A percentile compares a stretch with the other conserved stretches of the same genome.
Conservation (phyloP, 2,888 invertebrate species). For the Agapostemon virescens region DNA sequence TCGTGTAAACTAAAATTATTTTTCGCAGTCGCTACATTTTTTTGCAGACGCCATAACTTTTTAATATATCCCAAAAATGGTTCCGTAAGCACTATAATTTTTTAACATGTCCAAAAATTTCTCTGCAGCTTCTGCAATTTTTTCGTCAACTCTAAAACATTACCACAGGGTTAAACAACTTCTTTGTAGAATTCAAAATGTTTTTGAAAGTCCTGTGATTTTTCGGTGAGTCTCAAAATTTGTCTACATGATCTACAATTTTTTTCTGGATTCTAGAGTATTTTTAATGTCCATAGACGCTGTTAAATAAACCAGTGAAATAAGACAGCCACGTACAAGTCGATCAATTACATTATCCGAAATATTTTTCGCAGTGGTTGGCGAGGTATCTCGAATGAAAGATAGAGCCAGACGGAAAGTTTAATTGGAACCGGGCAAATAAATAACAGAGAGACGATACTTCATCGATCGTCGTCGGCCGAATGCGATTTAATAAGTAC, state of each 20-base stretch:
- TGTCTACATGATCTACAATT: not conserved
- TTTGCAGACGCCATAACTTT: not conserved
- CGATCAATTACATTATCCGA: conserved; percentile 2
- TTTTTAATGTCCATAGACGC: not conserved
- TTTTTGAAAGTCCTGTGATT: not conserved
- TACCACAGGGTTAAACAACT: not conserved
- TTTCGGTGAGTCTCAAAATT: not conserved
- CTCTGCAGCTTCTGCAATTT: not conserved
- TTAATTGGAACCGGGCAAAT: conserved; percentile 45
- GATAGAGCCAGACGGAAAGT: conserved; percentile 27
- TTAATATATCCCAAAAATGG: not conserved
- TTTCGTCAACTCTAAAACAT: not conserved
- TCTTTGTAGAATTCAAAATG: not conserved
- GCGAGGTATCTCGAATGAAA: not conserved
- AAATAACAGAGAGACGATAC: conserved; percentile 41
- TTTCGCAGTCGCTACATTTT: not conserved
- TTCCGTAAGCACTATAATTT: not conserved
- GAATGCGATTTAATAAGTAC: conserved; percentile 45
- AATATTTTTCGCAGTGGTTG: conserved; percentile 2
- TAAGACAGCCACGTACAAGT: not conserved
- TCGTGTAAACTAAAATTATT: not conserved
- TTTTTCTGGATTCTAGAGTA: not conserved
- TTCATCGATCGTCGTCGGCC: conserved; percentile 11
- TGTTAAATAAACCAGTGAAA: not conserved
- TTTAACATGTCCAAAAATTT: not conserved